Evolutionary conservation across 2,113 vertebrate genomes (phyloP), one percentile per base, ranked within the genome.

Genomic region (Apodemus sylvaticus): DNA sequence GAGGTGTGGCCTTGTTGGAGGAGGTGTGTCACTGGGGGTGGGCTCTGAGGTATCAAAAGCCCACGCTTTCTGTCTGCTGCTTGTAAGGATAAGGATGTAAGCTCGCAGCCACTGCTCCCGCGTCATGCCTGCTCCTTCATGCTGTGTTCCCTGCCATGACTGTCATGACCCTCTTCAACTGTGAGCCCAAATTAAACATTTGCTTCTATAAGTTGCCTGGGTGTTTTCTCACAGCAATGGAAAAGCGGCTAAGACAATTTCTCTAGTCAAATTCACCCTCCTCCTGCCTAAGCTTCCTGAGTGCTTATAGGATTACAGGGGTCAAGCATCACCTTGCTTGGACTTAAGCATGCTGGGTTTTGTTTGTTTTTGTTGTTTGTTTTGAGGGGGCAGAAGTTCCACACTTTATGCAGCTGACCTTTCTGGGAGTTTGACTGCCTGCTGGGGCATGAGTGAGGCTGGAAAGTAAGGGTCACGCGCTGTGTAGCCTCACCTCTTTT

Each of bases 401-500:
- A 4, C 66, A 6, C 12, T 45, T 48, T 7, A 1, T 60, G n/a
- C 34, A 39, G 62, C 83, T 48, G 4, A 36, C 1, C 1, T 55
- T 88, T 45, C 19, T 4, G 17, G 31, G 22, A 26, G 39, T 7
- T 70, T 45, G 19, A 36, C 86, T 24, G 7, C 39, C 53, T 19
- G 19, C 10, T 12, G 7, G 17, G 17, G 11, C 29, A 62, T 17
- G 82, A 26, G 3, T n/a, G 34, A 12, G 17, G 19, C 11, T 12
- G 7, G 12, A 5, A 22, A 55, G 26, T 34, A 34, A 19, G 26
- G 86, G 31, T 51, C n/a, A 2, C 3, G 0, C 12, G 11, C 3
- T 11, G 3, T 0, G 3, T 17, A 31, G 7, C 29, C 0, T 68
- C 58, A 11, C 29, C 48, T 53, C 16, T 62, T 20, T 36, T 0